Base-by-base conservation (phyloP, 2,113 vertebrate genomes). In the Crotalus horridus region DNA sequence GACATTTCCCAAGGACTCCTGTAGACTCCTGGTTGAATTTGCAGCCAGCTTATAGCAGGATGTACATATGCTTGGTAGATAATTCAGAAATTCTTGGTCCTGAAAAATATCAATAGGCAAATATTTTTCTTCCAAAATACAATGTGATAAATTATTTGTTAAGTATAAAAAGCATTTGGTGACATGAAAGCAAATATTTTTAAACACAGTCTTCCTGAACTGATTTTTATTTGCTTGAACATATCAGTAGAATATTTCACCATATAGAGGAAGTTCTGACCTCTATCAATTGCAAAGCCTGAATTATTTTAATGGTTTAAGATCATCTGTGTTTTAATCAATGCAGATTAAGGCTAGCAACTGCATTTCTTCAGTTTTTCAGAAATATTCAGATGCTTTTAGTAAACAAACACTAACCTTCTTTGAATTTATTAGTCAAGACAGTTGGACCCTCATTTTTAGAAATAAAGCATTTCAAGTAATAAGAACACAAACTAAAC, bases 281-380 rank as follows among this genome's bases (percentile, higher is more conserved):
- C 85, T 89, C 88, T 89, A 89, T 90, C 23, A 81, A 48, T 69
- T 23, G 90, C 85, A 90, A 89, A 64, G 85, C 21, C 89, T 51
- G 90, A 95, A 94, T 54, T 33, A 86, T 87, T 94, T 89, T 56
- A 92, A 92, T 13, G 51, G 88, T 26, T 6, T 92, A 91, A 94
- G 94, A 92, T 74, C 87, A 95, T 87, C 87, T 92, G 58, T 56
- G 56, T 17, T 93, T 91, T 90, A 95, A 94, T 85, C 88, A 94
- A 91, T 89, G 81, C 43, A 15, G 69, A 90, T 93, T 90, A 91
- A 96, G 91, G 69, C 89, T 91, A 94, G 29, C 21, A 69, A 4
- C 33, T 1, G 3, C 89, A 94, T 89, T 94, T n/a, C 24, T 95
- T 94, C 91, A 85, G 26, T 64, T 91, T 64, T 86, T 2, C 3